Percentiles rank a stretch among this genome's conserved stretches.
Conservation (phyloP, 1,140 invertebrate species). For the Drosophila nasuta region DNA sequence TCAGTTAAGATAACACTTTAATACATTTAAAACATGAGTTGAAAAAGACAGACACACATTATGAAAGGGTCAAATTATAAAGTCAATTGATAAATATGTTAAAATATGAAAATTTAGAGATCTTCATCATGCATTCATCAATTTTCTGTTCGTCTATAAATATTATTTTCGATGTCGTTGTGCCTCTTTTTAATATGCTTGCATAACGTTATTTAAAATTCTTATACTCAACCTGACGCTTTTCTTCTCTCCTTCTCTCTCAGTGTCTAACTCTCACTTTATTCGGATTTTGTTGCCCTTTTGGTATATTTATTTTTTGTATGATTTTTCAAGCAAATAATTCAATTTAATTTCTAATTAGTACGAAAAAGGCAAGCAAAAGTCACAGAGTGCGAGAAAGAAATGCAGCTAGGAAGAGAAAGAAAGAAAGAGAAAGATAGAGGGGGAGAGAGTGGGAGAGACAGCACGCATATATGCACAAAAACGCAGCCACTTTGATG, state of each 20-base stretch:
- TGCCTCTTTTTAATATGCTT: no score
- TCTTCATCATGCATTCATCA: no score
- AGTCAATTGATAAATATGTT: no score
- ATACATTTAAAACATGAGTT: no score
- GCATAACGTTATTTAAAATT: background rate
- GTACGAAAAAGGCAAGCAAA: constrained; percentile 60
- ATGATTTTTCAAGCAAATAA: constrained; percentile 79
- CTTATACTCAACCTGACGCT: background rate
- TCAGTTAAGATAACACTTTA: no score
- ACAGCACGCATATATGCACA: constrained; percentile 43
- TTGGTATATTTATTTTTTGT: constrained; percentile 60
- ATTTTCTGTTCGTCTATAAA: no score
- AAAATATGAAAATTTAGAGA: no score
- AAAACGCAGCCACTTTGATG: constrained; percentile 78
- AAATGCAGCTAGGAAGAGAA: constrained; percentile 1
- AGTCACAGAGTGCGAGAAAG: constrained; percentile 28
- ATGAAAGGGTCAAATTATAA: no score
- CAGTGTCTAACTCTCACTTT: background rate
- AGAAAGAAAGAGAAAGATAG: background rate
- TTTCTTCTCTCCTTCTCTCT: background rate
- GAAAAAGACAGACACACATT: no score
- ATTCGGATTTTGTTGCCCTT: constrained; percentile 1
- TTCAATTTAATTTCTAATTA: constrained; percentile 83
- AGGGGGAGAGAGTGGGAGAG: constrained; percentile 3
- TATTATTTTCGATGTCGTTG: no score